Base-by-base conservation (phyloP, 2,888 invertebrate species). In the Tupiocoris notatus region DNA sequence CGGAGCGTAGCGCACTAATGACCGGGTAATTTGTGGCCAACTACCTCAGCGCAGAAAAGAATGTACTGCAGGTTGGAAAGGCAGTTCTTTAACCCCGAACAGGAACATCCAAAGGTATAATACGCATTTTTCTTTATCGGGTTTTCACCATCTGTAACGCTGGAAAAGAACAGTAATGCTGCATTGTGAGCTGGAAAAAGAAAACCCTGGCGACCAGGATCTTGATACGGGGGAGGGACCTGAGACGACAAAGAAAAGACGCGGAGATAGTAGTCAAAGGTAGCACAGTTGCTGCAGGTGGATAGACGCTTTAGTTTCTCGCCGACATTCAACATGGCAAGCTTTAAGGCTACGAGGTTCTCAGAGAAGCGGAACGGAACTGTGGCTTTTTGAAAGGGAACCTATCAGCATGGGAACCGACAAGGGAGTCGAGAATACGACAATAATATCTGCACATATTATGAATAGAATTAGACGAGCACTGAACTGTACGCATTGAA, bases 1-100 rank as follows among this genome's bases (percentile, higher is more conserved):
- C 39, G 7, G 20, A 59, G 7, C 59, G 59, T 59, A n/a, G 59
- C 59, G 59, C 59, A 59, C 59, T 59, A 59, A 59, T 59, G 59
- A n/a, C 59, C 59, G 7, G 59, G 59, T 59, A 59, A 59, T 59
- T 59, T 59, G 59, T 20, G n/a, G n/a, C 59, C 59, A n/a, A 9
- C 59, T n/a, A 59, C 59, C 59, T 20, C 17, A 59, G 20, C 7
- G 59, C 17, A 59, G 20, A 54, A 16, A 54, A 9, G 54, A 12
- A 39, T 39, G 39, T 39, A n/a, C n/a, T n/a, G n/a, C n/a, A n/a
- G n/a, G n/a, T n/a, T n/a, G 59, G 59, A 59, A 18, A 59, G 59
- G 7, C 3, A 59, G 59, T 59, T 59, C 59, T n/a, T 59, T 59
- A 59, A 59, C 59, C 59, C n/a, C 59, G 39, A 54, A 54, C 54